Evolutionary conservation across 1,140 invertebrate genomes (phyloP).

Genomic region (Bathynomus jamesi): DNA sequence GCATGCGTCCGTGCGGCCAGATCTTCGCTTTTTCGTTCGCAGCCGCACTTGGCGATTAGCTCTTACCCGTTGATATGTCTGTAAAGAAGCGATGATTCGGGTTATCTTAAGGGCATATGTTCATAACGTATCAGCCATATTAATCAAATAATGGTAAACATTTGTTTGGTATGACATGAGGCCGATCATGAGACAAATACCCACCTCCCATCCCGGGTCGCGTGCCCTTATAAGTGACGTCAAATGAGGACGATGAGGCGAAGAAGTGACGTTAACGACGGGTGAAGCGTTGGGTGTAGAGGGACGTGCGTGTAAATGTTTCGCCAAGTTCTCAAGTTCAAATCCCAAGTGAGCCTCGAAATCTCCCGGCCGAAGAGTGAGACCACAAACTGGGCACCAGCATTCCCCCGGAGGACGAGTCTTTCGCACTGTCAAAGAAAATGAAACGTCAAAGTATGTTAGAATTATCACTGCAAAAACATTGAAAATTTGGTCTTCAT

Average conservation of each 20-base stretch:
- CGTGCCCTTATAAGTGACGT: background rate
- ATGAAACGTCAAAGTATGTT: too few relatives aligned
- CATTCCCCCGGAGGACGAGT: slow-evolving; percentile 6
- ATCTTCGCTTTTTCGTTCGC: slow-evolving; percentile 55
- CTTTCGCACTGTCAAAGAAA: slow-evolving; percentile 12
- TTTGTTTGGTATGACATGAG: too few relatives aligned
- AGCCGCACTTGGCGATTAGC: slow-evolving; percentile 67
- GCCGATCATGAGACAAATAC: too few relatives aligned
- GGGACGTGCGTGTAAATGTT: background rate
- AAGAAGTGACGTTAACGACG: background rate
- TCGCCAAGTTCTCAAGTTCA: slow-evolving; percentile 9
- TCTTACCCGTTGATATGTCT: slow-evolving; percentile 71
- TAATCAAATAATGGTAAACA: too few relatives aligned
- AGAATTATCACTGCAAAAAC: too few relatives aligned
- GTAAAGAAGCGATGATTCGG: slow-evolving; percentile 32
- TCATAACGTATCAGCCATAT: too few relatives aligned
- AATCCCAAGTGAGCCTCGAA: slow-evolving; percentile 6
- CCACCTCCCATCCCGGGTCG: slow-evolving; percentile 12
- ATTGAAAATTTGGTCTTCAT: too few relatives aligned
- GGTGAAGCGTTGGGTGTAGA: background rate
- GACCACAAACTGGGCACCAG: slow-evolving; percentile 12
- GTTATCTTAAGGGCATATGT: too few relatives aligned
- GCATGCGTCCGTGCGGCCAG: slow-evolving; percentile 48
- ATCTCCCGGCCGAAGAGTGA: background rate
- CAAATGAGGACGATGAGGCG: background rate